A percentile compares a stretch with the other conserved stretches of the same genome.
Evolutionary conservation across 1,140 invertebrate species (phyloP).

Genomic region (Diorhabda carinulata): DNA sequence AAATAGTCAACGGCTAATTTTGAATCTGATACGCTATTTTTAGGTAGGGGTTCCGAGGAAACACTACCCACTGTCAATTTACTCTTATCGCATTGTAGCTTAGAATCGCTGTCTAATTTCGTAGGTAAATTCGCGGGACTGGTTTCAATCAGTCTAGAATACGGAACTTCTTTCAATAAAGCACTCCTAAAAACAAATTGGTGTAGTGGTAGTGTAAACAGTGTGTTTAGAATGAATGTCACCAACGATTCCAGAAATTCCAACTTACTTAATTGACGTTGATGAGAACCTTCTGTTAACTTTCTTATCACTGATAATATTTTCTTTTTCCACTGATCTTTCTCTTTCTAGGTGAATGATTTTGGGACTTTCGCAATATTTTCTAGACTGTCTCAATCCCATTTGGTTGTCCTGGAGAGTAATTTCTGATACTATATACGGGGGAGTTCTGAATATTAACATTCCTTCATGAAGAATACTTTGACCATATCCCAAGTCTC

Average conservation of each 20-base stretch:
- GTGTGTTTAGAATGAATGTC: too few relatives aligned
- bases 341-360: conserved; percentile 26
- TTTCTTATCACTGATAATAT: conserved; percentile 32
- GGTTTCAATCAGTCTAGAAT: conserved; percentile 69
- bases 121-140: conserved; percentile 55
- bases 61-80: conserved; percentile 58
- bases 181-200: conserved; percentile 40
- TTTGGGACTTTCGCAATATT: conserved; percentile 40
- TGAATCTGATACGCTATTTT: conserved; percentile 74
- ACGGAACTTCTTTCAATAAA: conserved; percentile 66
- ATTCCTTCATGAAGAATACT: conserved; percentile 85
- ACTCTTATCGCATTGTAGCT: conserved; percentile 62
- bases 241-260: too few relatives aligned
- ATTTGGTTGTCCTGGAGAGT: conserved; percentile 62
- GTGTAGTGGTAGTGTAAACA: too few relatives aligned
- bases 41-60: conserved; percentile 53
- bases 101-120: conserved; percentile 76
- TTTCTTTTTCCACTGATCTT: conserved; percentile 28
- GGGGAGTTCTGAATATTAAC: conserved; percentile 86
- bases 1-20: conserved; percentile 67
- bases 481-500: conserved; percentile 84
- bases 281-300: conserved; percentile 43
- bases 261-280: conserved; percentile 41
- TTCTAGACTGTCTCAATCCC: conserved; percentile 34
- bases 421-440: conserved; percentile 76